These are phyloP conservation scores for Phrynocephalus forsythii DNA, from an alignment of 2,797 vertebrate species.

Conservation along the genomic window DNA sequence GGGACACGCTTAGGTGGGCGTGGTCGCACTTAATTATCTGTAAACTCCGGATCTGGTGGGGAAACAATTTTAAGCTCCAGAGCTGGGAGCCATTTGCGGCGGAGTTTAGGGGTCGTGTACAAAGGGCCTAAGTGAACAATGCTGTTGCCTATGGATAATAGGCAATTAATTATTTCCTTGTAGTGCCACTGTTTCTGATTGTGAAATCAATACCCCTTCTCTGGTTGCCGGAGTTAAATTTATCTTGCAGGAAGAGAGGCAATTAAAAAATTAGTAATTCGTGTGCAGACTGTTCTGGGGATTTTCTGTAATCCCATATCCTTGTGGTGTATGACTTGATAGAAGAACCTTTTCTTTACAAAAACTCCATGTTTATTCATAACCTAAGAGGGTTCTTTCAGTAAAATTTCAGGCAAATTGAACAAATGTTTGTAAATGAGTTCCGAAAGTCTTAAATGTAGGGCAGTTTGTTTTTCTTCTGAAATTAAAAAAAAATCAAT, in stretches of 20 bases:
- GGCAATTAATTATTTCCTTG: conserved; percentile 56
- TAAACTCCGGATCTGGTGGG: too few relatives aligned
- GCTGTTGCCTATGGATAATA: conserved; percentile 9
- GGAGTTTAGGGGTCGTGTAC: too few relatives aligned
- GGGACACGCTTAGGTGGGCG: too few relatives aligned
- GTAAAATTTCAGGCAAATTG: conserved; percentile 11
- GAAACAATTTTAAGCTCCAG: too few relatives aligned
- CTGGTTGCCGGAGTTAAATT: conserved; percentile 15
- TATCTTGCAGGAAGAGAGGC: conserved; percentile 31
- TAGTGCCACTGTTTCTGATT: conserved; percentile 34
- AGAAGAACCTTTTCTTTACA: conserved; percentile 15
- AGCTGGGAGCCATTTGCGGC: too few relatives aligned
- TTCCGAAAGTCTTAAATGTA: not conserved
- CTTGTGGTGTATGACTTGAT: conserved; percentile 35
- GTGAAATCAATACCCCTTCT: conserved; percentile 37
- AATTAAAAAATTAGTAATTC: conserved; percentile 27
- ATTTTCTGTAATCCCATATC: conserved; percentile 29
- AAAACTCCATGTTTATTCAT: conserved; percentile 18
- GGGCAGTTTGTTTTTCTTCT: not conserved
- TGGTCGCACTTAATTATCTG: too few relatives aligned
- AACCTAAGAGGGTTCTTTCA: conserved; percentile 1
- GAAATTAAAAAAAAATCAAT: not conserved
- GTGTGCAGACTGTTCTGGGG: not conserved
- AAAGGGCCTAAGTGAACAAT: conserved; percentile 2
- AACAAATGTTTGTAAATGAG: not conserved